Percentiles rank a stretch among this genome's conserved stretches.
Conservation (phyloP, 1,140 invertebrate species). For the Globodera ellingtonae region DNA sequence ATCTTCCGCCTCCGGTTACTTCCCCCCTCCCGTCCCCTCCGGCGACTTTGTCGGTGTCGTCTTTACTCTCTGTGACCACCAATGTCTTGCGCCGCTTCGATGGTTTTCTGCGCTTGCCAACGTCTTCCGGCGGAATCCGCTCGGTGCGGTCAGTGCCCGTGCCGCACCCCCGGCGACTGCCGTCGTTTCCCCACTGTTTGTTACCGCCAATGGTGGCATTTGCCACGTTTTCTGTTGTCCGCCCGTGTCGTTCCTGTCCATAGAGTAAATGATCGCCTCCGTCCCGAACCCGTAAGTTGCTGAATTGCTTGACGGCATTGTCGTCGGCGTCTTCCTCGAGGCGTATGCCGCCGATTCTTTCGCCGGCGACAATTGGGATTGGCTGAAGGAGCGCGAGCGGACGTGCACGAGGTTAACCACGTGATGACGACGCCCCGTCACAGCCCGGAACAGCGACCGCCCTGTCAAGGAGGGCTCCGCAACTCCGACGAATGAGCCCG, state of each 20-base stretch:
- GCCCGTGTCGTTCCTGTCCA: background rate
- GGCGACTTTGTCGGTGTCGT: background rate
- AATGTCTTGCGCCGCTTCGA: background rate
- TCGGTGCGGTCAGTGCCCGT: constrained; percentile 21
- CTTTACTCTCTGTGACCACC: constrained; percentile 8
- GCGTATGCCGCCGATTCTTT: background rate
- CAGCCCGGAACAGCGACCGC: constrained; percentile 18
- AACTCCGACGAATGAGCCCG: background rate
- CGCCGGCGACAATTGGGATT: constrained; percentile 36
- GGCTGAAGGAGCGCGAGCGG: constrained; percentile 53
- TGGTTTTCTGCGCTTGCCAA: background rate
- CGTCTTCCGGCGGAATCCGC: constrained; percentile 21
- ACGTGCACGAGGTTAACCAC: constrained; percentile 56
- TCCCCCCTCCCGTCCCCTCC: background rate
- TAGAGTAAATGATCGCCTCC: background rate
- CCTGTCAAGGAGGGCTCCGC: background rate
- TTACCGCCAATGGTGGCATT: background rate
- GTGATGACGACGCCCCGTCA: constrained; percentile 40
- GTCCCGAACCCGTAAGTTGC: background rate
- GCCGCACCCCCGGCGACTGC: background rate
- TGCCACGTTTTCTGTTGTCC: background rate
- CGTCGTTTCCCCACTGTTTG: no score
- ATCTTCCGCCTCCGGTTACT: background rate
- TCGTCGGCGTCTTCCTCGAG: background rate
- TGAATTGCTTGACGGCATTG: constrained; percentile 2